Conservation (phyloP, 1,140 invertebrate species). For the Nebria ingens region DNA sequence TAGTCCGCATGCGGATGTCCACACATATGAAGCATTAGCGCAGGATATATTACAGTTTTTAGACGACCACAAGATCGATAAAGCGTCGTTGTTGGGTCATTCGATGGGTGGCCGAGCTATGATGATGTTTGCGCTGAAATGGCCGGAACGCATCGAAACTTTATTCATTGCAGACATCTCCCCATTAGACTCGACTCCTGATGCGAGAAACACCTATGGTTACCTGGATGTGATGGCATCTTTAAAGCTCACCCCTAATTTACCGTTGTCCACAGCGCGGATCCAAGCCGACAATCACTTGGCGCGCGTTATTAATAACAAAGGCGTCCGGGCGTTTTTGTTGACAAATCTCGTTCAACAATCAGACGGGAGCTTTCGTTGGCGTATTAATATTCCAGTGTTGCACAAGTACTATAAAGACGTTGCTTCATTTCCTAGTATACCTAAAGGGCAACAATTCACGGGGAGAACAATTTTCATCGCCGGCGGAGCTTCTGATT, state of each 20-base stretch:
- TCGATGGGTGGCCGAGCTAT: slow-evolving; percentile 82
- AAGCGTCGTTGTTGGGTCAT: slow-evolving; percentile 68
- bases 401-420: slow-evolving; percentile 34
- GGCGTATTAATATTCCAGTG: slow-evolving; percentile 33
- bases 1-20: slow-evolving; percentile 62
- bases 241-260: slow-evolving; percentile 43
- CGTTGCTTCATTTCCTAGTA: slow-evolving; percentile 50
- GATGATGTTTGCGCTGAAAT: slow-evolving; percentile 65
- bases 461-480: slow-evolving; percentile 69
- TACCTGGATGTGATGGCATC: slow-evolving; percentile 56
- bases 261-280: slow-evolving; percentile 55
- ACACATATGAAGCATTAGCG: slow-evolving; percentile 61
- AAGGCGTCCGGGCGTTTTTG: slow-evolving; percentile 41
- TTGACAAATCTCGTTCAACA: slow-evolving; percentile 34
- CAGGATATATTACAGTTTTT: slow-evolving; percentile 60
- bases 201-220: slow-evolving; percentile 42
- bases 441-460: slow-evolving; percentile 41
- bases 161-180: slow-evolving; percentile 78
- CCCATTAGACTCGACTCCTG: slow-evolving; percentile 55
- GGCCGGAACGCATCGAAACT: slow-evolving; percentile 68
- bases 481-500: slow-evolving; percentile 67
- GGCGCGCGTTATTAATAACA: slow-evolving; percentile 33
- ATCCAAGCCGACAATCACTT: slow-evolving; percentile 45
- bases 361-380: slow-evolving; percentile 21
- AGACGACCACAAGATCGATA: slow-evolving; percentile 45